Conservation (phyloP, 2,888 invertebrate species). For the Pristionchus exspectatus region DNA sequence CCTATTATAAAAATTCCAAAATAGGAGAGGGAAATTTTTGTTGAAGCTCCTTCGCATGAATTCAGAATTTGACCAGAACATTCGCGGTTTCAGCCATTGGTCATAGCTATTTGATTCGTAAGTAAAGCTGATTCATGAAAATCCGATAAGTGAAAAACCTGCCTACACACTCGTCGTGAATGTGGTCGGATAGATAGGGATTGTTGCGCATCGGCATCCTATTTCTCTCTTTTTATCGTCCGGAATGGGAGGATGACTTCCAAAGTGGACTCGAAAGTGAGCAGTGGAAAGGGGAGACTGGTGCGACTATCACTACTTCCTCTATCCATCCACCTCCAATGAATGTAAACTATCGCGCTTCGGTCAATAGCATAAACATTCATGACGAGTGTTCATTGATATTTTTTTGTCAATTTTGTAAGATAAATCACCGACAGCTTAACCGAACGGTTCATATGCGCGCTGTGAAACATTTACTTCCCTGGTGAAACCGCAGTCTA, state of each 20-base stretch:
- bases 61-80: background rate
- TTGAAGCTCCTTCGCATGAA: too few species aligned
- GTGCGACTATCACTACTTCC: conserved; percentile 7
- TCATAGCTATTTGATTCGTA: background rate
- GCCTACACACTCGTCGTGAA: conserved; percentile 33
- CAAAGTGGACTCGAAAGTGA: conserved; percentile 4
- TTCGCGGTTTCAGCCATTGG: background rate
- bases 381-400: background rate
- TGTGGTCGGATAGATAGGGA: conserved; percentile 14
- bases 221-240: background rate
- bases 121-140: background rate
- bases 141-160: background rate
- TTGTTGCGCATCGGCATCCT: conserved; percentile 2
- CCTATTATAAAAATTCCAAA: too few species aligned
- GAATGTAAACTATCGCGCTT: conserved; percentile 20
- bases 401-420: background rate
- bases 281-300: background rate
- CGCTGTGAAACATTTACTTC: background rate
- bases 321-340: background rate
- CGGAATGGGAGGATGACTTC: background rate
- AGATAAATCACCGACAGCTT: background rate
- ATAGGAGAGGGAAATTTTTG: too few species aligned
- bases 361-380: background rate
- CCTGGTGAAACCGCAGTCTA: background rate
- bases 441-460: background rate